These are phyloP conservation scores for Taphrorychus bicolor DNA, from an alignment of 2,888 invertebrate species.

Conservation along the genomic window DNA sequence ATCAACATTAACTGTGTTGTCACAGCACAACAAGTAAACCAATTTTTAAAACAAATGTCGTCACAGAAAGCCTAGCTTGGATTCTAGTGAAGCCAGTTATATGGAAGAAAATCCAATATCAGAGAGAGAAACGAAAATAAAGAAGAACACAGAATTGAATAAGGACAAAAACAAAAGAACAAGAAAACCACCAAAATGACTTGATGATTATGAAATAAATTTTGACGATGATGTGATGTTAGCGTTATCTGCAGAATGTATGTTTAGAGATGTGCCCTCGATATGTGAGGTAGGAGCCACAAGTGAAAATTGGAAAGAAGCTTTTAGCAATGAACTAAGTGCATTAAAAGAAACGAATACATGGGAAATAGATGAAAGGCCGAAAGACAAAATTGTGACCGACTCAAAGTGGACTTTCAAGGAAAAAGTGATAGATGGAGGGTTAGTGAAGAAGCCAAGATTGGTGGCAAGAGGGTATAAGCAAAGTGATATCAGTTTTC, in stretches of 20 bases:
- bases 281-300: conserved; percentile 29
- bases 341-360: conserved; percentile 6
- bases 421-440: conserved; percentile 15
- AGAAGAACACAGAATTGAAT: not conserved
- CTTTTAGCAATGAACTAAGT: conserved; percentile 4
- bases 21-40: not conserved
- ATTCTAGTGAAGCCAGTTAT: too few species aligned
- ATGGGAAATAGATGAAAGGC: conserved; percentile 10
- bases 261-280: not conserved
- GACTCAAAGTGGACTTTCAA: conserved; percentile 27
- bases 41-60: not conserved
- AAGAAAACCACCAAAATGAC: conserved; percentile 15
- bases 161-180: not conserved
- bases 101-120: too few species aligned
- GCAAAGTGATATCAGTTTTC: conserved; percentile 16
- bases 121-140: too few species aligned
- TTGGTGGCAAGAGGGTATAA: conserved; percentile 25
- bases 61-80: too few species aligned
- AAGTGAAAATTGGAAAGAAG: conserved; percentile 15
- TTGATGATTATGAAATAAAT: conserved; percentile 30
- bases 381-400: conserved; percentile 12
- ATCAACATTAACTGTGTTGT: not conserved
- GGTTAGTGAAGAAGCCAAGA: conserved; percentile 17
- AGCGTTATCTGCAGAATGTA: conserved; percentile 19
- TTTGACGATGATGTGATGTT: conserved; percentile 22